phyloP scores from a whole-genome alignment of 2,888 invertebrate genomes.

The Agriopis marginaria region DNA sequence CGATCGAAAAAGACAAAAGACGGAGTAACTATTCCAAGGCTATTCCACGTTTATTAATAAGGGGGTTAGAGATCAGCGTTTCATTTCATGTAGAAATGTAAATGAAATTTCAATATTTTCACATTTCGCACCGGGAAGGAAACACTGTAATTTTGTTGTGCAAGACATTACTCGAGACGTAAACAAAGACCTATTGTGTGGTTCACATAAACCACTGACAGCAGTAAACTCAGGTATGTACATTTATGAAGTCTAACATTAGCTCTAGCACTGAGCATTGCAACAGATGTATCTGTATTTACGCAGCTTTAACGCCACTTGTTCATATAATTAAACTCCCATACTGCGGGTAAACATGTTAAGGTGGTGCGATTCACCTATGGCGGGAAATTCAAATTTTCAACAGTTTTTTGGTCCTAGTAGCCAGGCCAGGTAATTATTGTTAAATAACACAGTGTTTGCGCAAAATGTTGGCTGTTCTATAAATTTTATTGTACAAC shows the following conservation, averaged over 20 bases:
- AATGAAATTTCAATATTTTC: slow-evolving; percentile 2
- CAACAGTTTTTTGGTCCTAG: no score
- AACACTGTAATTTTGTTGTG: slow-evolving; percentile 2
- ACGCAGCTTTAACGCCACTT: neutral
- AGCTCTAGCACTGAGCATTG: neutral
- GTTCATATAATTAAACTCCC: neutral
- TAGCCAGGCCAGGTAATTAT: no score
- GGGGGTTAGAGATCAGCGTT: no score
- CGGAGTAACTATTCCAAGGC: no score
- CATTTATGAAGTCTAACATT: slow-evolving; percentile 10
- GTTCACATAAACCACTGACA: slow-evolving; percentile 10
- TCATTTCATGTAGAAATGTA: neutral
- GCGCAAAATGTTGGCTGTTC: no score
- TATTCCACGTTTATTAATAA: no score
- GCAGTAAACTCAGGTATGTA: slow-evolving; percentile 11
- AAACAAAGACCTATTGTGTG: slow-evolving; percentile 15
- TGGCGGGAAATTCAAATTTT: no score
- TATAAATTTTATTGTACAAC: no score
- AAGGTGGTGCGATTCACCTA: no score
- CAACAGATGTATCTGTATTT: neutral
- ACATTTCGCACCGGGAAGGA: neutral
- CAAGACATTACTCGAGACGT: slow-evolving; percentile 6
- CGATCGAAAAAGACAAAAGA: no score
- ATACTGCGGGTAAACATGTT: no score
- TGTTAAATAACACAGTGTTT: no score